These are phyloP conservation scores for Diplodus puntazzo DNA, from an alignment of 2,797 vertebrate genomes.

Conservation along the genomic window DNA sequence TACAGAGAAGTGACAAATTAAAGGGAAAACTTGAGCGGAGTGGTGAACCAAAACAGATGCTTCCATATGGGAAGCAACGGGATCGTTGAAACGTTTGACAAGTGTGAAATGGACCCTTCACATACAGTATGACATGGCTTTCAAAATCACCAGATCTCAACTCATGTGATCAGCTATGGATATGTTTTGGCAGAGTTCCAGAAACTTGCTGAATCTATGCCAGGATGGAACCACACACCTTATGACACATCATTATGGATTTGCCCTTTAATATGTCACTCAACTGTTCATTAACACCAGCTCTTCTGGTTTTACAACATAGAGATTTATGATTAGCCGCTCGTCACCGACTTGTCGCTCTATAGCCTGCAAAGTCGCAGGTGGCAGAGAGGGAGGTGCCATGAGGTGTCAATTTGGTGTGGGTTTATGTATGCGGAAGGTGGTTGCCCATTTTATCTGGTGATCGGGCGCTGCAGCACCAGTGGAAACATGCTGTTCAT, in stretches of 20 bases:
- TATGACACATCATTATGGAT: fast-evolving
- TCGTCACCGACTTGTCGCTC: background rate
- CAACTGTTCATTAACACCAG: conserved; percentile 12
- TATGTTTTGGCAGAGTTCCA: background rate
- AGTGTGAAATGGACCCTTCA: background rate
- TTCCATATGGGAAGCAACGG: background rate
- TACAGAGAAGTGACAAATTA: background rate
- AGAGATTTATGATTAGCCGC: background rate
- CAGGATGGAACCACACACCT: background rate
- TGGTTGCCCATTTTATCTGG: conserved; percentile 45
- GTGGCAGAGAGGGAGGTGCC: background rate
- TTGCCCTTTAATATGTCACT: conserved; percentile 4
- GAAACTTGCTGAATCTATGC: background rate
- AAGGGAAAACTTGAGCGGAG: background rate
- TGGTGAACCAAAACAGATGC: background rate
- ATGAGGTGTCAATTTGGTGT: background rate
- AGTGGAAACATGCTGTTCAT: conserved; percentile 55
- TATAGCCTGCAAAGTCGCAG: background rate
- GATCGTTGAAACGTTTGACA: background rate
- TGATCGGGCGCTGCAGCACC: conserved; percentile 57
- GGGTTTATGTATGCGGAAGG: conserved; percentile 16
- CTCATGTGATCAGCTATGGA: background rate
- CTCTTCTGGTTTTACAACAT: conserved; percentile 17
- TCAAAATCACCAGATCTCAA: background rate
- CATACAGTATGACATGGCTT: too few species aligned